Evolutionary conservation across 2,797 vertebrate species (phyloP).

Genomic region (Thripadectes ignobilis): DNA sequence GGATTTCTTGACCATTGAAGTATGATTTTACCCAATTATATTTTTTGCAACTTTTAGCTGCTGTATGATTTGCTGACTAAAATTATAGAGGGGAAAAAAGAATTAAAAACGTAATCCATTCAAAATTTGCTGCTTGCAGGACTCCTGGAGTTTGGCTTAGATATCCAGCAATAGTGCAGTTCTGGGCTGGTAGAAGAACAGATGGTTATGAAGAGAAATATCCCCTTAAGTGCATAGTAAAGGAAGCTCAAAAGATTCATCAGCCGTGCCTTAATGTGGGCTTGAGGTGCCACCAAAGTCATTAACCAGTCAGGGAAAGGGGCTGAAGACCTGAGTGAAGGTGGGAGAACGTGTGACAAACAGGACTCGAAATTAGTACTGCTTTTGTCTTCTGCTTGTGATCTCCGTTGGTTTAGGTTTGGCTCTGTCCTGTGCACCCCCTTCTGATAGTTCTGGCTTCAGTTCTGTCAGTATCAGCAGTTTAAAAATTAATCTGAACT

Average conservation of each 20-base stretch:
- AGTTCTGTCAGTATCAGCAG: background rate
- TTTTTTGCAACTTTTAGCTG: background rate
- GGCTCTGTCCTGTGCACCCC: background rate
- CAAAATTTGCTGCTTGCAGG: background rate
- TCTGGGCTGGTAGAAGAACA: slow-evolving; percentile 20
- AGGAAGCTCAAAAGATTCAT: slow-evolving; percentile 37
- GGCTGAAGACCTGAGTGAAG: background rate
- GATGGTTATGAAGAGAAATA: slow-evolving; percentile 46
- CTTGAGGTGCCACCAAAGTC: slow-evolving; percentile 2
- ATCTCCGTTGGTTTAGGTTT: background rate
- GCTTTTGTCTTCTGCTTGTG: background rate
- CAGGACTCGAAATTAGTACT: background rate
- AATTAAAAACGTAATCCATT: background rate
- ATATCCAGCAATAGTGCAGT: background rate
- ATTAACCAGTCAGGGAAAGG: background rate
- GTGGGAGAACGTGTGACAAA: background rate
- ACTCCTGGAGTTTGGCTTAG: slow-evolving; percentile 20
- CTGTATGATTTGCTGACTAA: background rate
- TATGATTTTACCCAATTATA: background rate
- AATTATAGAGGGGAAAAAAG: background rate
- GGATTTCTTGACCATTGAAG: background rate
- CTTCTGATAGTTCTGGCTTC: background rate
- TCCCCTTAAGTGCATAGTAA: slow-evolving; percentile 19
- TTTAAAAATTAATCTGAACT: background rate
- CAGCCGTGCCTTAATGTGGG: background rate